Evolutionary conservation across 2,888 invertebrate genomes (phyloP).

Genomic region (Sesamia inferens): DNA sequence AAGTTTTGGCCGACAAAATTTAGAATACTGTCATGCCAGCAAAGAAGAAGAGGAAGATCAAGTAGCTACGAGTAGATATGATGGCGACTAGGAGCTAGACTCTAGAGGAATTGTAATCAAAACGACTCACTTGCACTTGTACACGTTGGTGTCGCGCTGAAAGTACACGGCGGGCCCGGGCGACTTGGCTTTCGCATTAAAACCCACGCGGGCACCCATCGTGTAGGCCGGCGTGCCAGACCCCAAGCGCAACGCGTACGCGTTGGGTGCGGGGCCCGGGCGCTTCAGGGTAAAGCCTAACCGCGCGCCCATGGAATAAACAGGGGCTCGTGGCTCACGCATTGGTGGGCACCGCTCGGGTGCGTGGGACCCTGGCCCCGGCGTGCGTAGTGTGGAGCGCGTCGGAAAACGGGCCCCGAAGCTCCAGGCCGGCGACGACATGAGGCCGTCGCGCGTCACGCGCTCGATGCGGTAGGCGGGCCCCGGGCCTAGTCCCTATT

Average conservation of each 20-base stretch:
- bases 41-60: no score
- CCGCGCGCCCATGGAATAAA: slow-evolving; percentile 89
- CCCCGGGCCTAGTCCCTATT: slow-evolving; percentile 83
- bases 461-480: slow-evolving; percentile 85
- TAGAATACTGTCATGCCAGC: no score
- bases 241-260: slow-evolving; percentile 86
- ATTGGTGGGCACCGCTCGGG: slow-evolving; percentile 90
- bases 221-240: slow-evolving; percentile 86
- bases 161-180: slow-evolving; percentile 90
- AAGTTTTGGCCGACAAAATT: no score
- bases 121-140: slow-evolving; percentile 75
- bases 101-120: not conserved
- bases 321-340: slow-evolving; percentile 88
- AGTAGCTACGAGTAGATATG: no score
- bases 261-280: slow-evolving; percentile 91
- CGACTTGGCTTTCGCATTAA: slow-evolving; percentile 74
- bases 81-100: no score
- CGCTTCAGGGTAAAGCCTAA: slow-evolving; percentile 82
- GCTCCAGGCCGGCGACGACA: slow-evolving; percentile 89
- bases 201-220: slow-evolving; percentile 82
- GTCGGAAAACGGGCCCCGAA: slow-evolving; percentile 80
- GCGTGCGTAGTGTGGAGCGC: slow-evolving; percentile 78
- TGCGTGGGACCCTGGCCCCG: slow-evolving; percentile 92
- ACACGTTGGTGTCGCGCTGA: slow-evolving; percentile 81
- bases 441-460: slow-evolving; percentile 80